Conservation (phyloP, 2,888 invertebrate species). For the Caenorhabditis parvicauda region DNA sequence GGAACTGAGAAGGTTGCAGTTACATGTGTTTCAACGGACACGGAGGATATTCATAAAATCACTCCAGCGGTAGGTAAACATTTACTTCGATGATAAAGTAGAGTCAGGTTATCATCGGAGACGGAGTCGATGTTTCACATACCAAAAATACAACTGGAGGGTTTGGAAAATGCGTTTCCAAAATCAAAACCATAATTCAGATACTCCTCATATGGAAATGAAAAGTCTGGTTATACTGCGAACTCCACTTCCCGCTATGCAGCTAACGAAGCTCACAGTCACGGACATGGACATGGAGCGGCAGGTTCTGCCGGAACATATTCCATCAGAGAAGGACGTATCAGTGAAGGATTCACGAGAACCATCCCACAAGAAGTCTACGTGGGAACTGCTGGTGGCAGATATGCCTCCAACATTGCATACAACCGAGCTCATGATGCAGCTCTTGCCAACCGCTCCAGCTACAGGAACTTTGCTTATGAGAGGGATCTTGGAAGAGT, state of each 20-base stretch:
- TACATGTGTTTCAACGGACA: constrained; percentile 20
- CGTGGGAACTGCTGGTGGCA: neutral
- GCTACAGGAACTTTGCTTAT: constrained; percentile 37
- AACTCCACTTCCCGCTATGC: no score
- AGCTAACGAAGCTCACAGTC: no score
- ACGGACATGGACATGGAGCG: constrained; percentile 14
- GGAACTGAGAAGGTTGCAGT: constrained; percentile 21
- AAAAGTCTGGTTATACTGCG: no score
- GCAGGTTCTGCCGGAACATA: constrained; percentile 26
- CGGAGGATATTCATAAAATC: constrained; percentile 22
- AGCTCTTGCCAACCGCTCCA: no score
- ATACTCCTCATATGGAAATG: no score
- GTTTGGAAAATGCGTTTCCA: no score
- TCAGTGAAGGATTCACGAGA: constrained; percentile 28
- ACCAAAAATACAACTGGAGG: no score
- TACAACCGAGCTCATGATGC: neutral
- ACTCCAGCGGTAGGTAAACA: constrained; percentile 22
- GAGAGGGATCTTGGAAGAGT: constrained; percentile 40
- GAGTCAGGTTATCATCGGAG: no score
- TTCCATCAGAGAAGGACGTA: constrained; percentile 30
- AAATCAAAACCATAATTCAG: no score
- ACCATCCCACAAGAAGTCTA: constrained; percentile 14
- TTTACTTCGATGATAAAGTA: no score
- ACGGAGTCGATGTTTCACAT: no score
- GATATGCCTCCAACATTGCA: constrained; percentile 8